Evolutionary conservation across 2,113 vertebrate species (phyloP), one percentile per base, ranked within the genome.

Genomic region (Alethe diademata): DNA sequence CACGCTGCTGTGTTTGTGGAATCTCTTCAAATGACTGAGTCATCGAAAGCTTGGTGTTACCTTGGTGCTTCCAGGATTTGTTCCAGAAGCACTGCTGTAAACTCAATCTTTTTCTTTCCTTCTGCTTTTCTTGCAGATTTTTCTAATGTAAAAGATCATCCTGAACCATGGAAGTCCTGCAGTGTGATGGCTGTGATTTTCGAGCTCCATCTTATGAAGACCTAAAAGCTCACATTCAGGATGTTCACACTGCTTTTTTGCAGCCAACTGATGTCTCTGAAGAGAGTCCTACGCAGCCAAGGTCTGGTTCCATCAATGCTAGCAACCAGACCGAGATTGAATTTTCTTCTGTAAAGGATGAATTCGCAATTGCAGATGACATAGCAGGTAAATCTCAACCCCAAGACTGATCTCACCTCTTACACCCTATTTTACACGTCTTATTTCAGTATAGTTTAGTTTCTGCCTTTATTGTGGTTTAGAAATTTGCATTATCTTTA

Each of bases 111-210:
- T 20, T 23, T 22, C 84, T 20, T 48, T 91, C 38, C 71, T 20
- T 82, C 25, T 95, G 22, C 64, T 60, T 92, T 42, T 92, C 74
- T 58, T 85, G 64, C 91, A 98, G 99, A 97, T 98, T 98, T 98
- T 98, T 98, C 98, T 99, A 98, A 99, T 99, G 99, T 98, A 98
- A 99, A 98, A 98, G 97, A 94, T 95, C 98, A 98, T 94, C 62
- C 95, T 97, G 81, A 97, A 98, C 94, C 96, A 99, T 99, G 99
- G 99, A 99, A 98, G 99, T 99, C 97, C 98, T 99, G 93, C 99
- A 99, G 97, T 99, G 99, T 88, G 99, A 99, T 97, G 99, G 99
- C 96, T 99, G 99, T 90, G 99, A 99, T 98, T 99, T 99, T 97
- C 98, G 99, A 95, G 99, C 99, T 60, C 99, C 99, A 47, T 99